Conservation (phyloP, 2,888 invertebrate genomes). For the Mesopsocus fuscifrons region DNA sequence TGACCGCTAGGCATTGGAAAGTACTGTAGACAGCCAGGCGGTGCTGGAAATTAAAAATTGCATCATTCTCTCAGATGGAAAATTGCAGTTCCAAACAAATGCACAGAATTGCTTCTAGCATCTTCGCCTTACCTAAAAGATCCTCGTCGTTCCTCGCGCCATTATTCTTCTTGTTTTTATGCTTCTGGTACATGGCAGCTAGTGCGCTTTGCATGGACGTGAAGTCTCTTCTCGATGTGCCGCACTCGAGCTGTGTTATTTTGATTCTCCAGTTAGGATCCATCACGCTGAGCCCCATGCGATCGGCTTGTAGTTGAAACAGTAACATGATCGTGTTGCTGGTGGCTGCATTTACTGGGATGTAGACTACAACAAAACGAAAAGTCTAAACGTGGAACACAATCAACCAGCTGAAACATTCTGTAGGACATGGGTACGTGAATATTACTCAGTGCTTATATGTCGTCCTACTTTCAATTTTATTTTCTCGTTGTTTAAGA, state of each 20-base stretch:
- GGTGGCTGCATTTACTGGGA: slow-evolving; percentile 27
- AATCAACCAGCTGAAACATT: too few relatives aligned
- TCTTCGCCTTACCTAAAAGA: too few relatives aligned
- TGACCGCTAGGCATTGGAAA: slow-evolving; percentile 34
- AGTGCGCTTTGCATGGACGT: slow-evolving; percentile 1
- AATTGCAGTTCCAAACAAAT: too few relatives aligned
- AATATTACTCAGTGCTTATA: too few relatives aligned
- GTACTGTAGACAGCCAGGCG: slow-evolving; percentile 46
- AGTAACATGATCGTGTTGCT: slow-evolving; percentile 26
- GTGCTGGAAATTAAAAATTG: slow-evolving; percentile 27
- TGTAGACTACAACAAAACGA: slow-evolving; percentile 25
- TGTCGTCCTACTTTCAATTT: too few relatives aligned
- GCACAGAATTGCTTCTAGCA: too few relatives aligned
- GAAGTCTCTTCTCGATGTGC: slow-evolving; percentile 23
- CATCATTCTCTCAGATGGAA: too few relatives aligned
- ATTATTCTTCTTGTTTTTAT: background rate
- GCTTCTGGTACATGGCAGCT: background rate
- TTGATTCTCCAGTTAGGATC: slow-evolving; percentile 33
- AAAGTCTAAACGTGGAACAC: too few relatives aligned
- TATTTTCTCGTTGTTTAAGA: too few relatives aligned
- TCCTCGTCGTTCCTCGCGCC: background rate
- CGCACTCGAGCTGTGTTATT: slow-evolving; percentile 40
- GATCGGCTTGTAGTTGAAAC: slow-evolving; percentile 28
- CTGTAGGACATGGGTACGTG: too few relatives aligned
- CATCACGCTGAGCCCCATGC: slow-evolving; percentile 12